These are phyloP conservation scores for Hydrocynus forskahlii DNA, from an alignment of 2,797 vertebrate species.

Conservation along the genomic window DNA sequence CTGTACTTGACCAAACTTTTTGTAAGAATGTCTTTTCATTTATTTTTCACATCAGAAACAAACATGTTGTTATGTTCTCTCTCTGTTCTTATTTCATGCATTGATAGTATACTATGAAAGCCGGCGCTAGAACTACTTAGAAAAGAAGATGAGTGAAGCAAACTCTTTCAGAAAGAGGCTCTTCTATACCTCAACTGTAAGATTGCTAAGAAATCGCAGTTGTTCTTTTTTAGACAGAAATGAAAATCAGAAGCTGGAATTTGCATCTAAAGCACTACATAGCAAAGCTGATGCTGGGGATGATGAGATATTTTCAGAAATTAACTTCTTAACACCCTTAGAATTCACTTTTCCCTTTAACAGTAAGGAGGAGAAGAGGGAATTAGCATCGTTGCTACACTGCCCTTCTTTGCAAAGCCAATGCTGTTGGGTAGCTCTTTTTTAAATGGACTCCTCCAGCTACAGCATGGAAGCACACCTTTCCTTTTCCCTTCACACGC, in stretches of 20 bases:
- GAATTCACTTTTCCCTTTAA: background rate
- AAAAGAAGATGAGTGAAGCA: no score
- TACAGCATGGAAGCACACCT: background rate
- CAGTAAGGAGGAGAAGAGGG: background rate
- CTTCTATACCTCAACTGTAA: no score
- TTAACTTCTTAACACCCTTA: background rate
- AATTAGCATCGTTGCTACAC: background rate
- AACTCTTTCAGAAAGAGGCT: no score
- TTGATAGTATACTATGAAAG: background rate
- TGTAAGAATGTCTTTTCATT: no score
- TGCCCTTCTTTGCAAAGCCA: background rate
- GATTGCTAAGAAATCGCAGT: no score
- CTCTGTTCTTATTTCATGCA: no score
- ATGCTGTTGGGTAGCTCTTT: background rate
- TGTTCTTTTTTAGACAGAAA: no score
- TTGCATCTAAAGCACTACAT: background rate
- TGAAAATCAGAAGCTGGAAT: no score
- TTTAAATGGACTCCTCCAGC: background rate
- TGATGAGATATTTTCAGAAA: background rate
- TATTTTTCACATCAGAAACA: no score
- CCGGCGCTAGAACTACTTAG: background rate
- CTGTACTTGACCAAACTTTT: no score
- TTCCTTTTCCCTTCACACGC: slow-evolving; percentile 8
- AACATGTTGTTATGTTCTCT: no score
- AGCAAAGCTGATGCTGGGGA: background rate